Evolutionary conservation across 2,888 invertebrate species (phyloP).

Genomic region (Eupithecia insigniata): DNA sequence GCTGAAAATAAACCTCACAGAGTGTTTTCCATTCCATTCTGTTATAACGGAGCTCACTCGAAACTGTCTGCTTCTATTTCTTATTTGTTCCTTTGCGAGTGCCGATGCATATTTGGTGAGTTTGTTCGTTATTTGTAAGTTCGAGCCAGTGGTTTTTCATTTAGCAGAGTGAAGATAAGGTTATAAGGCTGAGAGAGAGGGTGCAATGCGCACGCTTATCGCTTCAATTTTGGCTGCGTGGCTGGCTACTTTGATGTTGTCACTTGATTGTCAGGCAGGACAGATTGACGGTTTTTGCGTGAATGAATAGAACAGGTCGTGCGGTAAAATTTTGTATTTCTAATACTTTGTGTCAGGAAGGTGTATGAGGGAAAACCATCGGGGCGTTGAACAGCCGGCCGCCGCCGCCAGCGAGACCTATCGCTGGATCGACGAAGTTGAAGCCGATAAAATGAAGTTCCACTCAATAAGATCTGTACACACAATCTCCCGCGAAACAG

Average conservation of each 20-base stretch:
- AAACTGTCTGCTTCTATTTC: slow-evolving; percentile 8
- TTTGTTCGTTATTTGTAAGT: slow-evolving; percentile 8
- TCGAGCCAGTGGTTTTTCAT: slow-evolving; percentile 10
- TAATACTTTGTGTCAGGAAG: too few relatives aligned
- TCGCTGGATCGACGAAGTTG: too few relatives aligned
- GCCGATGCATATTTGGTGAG: slow-evolving; percentile 19
- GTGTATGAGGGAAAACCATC: too few relatives aligned
- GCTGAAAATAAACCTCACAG: slow-evolving; percentile 5
- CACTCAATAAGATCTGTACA: too few relatives aligned
- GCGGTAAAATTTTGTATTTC: not conserved
- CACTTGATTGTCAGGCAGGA: not conserved
- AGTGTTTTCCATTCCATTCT: slow-evolving; percentile 27
- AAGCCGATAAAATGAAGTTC: too few relatives aligned
- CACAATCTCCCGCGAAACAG: too few relatives aligned
- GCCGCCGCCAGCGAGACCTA: too few relatives aligned
- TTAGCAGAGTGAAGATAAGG: not conserved
- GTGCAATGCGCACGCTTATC: not conserved
- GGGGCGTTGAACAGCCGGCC: too few relatives aligned
- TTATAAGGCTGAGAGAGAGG: too few relatives aligned
- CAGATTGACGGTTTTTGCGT: not conserved
- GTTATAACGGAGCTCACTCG: slow-evolving; percentile 20
- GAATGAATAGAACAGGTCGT: too few relatives aligned
- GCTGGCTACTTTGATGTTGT: not conserved
- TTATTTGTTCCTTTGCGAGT: slow-evolving; percentile 17
- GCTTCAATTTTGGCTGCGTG: not conserved